These are phyloP conservation scores for Pygocentrus nattereri DNA, from an alignment of 2,797 vertebrate species.

Conservation along the genomic window DNA sequence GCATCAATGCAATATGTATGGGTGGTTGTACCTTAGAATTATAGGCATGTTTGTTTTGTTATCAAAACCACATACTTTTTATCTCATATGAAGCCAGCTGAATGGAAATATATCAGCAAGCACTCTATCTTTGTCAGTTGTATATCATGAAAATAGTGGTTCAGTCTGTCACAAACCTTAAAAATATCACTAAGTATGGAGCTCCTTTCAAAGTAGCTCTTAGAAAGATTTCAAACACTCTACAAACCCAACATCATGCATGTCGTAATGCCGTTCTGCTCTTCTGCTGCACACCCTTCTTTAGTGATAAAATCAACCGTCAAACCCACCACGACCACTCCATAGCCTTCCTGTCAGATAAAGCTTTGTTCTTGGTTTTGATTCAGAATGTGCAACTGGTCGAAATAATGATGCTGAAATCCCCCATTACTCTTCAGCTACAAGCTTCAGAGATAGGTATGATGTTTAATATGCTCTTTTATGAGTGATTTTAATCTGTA, in stretches of 20 bases:
- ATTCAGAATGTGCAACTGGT: constrained; percentile 47
- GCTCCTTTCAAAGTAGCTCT: neutral
- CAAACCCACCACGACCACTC: constrained; percentile 34
- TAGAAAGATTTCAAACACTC: constrained; percentile 27
- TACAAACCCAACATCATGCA: constrained; percentile 33
- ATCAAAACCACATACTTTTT: too few species aligned
- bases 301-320: constrained; percentile 33
- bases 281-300: constrained; percentile 6
- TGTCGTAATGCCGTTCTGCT: constrained; percentile 13
- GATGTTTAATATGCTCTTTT: constrained; percentile 52
- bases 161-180: neutral
- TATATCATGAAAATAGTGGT: neutral
- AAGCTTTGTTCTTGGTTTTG: constrained; percentile 46
- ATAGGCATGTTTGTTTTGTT: too few species aligned
- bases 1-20: too few species aligned
- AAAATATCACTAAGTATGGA: neutral
- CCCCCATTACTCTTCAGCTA: constrained; percentile 31
- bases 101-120: too few species aligned
- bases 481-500: constrained; percentile 44
- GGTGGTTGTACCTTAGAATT: too few species aligned
- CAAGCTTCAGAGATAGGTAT: constrained; percentile 27
- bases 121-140: neutral
- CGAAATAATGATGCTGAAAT: constrained; percentile 50
- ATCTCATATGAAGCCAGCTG: too few species aligned
- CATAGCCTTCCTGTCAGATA: constrained; percentile 40